phyloP scores from a whole-genome alignment of 2,797 vertebrate genomes.

The Pseudopleuronectes americanus region DNA sequence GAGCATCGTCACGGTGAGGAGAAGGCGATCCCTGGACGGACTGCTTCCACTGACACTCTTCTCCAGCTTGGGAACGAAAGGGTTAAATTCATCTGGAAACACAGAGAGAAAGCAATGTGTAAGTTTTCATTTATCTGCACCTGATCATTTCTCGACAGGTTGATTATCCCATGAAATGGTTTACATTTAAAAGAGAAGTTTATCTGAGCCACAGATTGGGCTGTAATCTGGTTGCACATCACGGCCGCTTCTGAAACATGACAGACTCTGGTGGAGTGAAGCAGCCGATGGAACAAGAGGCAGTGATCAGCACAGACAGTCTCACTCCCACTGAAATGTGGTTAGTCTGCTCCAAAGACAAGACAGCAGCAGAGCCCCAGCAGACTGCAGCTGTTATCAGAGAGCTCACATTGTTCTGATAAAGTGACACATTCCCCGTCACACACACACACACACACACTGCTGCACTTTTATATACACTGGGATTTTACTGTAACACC shows the following conservation, averaged over 20 bases:
- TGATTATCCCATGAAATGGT: not conserved
- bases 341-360: conserved; percentile 22
- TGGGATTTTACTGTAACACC: conserved; percentile 15
- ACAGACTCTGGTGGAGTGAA: conserved; percentile 1
- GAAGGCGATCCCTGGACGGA: conserved; percentile 92
- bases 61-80: conserved; percentile 94
- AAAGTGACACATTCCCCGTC: conserved; percentile 50
- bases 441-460: conserved; percentile 7
- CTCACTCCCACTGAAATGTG: conserved; percentile 26
- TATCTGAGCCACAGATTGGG: conserved; percentile 12
- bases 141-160: not conserved
- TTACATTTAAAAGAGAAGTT: not conserved
- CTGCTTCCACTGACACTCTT: conserved; percentile 97
- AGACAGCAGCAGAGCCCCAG: conserved; percentile 12
- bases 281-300: conserved; percentile 28
- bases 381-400: conserved; percentile 56
- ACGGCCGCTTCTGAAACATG: conserved; percentile 7
- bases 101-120: conserved; percentile 10
- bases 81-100: conserved; percentile 89
- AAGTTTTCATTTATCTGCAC: not conserved
- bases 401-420: conserved; percentile 58
- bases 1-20: conserved; percentile 90
- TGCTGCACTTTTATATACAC: conserved; percentile 7
- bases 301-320: conserved; percentile 16
- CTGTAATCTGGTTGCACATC: conserved; percentile 12